These are phyloP conservation scores for Adoxophyes honmai DNA, from an alignment of 1,140 invertebrate species.

Conservation along the genomic window DNA sequence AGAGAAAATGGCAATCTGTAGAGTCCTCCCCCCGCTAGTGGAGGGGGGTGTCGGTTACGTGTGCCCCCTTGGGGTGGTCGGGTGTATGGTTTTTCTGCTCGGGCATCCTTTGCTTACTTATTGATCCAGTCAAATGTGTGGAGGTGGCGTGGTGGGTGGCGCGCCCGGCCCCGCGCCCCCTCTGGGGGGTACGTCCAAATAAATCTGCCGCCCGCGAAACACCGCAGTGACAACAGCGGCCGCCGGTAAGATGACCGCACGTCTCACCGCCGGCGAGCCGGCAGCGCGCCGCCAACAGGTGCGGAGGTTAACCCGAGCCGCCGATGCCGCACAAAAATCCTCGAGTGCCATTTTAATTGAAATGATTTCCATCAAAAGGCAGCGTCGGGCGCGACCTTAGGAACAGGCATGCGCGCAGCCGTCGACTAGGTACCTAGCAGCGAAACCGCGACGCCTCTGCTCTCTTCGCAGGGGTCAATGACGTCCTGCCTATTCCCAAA, in stretches of 20 bases:
- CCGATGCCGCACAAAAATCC: conserved; percentile 24
- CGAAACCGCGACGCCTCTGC: conserved; percentile 54
- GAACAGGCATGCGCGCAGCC: conserved; percentile 67
- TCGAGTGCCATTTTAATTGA: conserved; percentile 59
- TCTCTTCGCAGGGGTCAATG: conserved; percentile 59
- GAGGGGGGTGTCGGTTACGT: conserved; percentile 73
- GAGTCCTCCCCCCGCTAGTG: conserved; percentile 78
- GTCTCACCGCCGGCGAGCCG: conserved; percentile 27
- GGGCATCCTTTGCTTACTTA: conserved; percentile 79
- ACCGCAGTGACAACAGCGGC: conserved; percentile 73
- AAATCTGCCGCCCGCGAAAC: conserved; percentile 75
- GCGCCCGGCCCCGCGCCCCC: conserved; percentile 58
- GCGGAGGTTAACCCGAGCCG: not conserved
- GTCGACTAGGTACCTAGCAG: conserved; percentile 49
- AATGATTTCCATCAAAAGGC: conserved; percentile 58
- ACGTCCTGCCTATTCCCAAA: conserved; percentile 44
- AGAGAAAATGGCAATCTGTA: conserved; percentile 79
- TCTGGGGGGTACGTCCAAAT: conserved; percentile 72
- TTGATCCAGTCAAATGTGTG: conserved; percentile 78
- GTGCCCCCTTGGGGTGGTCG: conserved; percentile 72
- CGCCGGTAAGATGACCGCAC: conserved; percentile 64
- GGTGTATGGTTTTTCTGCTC: conserved; percentile 78
- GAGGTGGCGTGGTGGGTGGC: conserved; percentile 74
- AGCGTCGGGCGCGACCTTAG: conserved; percentile 56
- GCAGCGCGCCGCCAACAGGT: not conserved